Conservation (phyloP, 2,797 vertebrate genomes). For the Hippocampus kuda region DNA sequence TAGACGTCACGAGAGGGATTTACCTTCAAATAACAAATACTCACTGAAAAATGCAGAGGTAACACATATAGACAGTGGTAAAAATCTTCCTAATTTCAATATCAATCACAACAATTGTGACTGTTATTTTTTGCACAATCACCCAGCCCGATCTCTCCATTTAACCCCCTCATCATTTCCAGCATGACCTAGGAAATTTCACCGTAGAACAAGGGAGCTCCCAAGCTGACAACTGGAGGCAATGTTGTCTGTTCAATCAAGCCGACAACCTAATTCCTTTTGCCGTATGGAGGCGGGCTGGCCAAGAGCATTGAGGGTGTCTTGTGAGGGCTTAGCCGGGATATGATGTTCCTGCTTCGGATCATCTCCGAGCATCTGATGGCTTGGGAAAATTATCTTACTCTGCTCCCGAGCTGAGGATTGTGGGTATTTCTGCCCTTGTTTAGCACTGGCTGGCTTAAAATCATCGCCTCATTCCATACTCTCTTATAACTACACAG, state of each 20-base stretch:
- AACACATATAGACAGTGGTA: no score
- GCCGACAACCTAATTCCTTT: conserved; percentile 43
- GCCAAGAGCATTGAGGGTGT: conserved; percentile 29
- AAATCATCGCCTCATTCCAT: background rate
- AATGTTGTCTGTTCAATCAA: conserved; percentile 44
- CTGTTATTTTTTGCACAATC: no score
- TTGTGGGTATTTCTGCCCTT: conserved; percentile 42
- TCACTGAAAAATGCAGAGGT: no score
- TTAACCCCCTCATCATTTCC: background rate
- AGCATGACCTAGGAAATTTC: conserved; percentile 10
- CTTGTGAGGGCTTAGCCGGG: conserved; percentile 50
- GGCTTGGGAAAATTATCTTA: conserved; percentile 52
- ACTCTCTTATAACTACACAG: background rate
- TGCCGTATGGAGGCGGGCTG: conserved; percentile 37
- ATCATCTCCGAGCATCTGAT: conserved; percentile 59
- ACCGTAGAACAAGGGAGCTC: conserved; percentile 21
- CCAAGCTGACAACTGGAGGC: conserved; percentile 19
- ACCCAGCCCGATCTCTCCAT: no score
- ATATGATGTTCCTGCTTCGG: conserved; percentile 62
- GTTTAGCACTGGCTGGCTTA: background rate
- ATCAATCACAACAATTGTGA: no score
- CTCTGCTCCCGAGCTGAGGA: conserved; percentile 36
- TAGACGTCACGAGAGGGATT: no score
- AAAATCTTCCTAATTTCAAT: no score
- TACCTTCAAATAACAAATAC: no score